Evolutionary conservation across 2,797 vertebrate species (phyloP), one percentile per base, ranked within the genome.

Genomic region (Danio aesculapii): DNA sequence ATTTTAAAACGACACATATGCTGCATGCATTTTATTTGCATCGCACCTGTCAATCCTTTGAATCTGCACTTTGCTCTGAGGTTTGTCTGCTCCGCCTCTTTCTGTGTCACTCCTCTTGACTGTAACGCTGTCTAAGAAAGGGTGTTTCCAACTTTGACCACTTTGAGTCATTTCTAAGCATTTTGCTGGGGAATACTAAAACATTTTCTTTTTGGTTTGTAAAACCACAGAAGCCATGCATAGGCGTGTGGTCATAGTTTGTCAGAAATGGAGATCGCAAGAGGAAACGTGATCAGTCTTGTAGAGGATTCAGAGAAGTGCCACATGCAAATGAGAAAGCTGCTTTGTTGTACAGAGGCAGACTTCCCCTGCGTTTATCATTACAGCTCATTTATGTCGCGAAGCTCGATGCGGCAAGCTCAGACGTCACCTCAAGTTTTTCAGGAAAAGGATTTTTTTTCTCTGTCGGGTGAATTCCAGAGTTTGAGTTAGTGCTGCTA

Each of bases 401-500:
- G 58, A 76, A 79, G 58, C 66, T 53, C 14, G 14, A 17, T 30
- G 43, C 4, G 13, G 30, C 57, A 16, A 71, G 43, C 43, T 59
- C 49, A 55, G 30, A 64, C 79, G 66, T 73, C 77, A 77, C 59
- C 0, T n/a, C 13, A n/a, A 21, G 66, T 68, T 86, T 81, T 44
- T 74, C 74, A 73, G 85, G 68, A 76, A 83, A 77, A 47, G 6
- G 30, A 44, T 83, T 58, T 61, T 47, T 82, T 80, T 76, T 57
- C 19, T 74, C 41, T 82, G 52, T 61, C 53, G 79, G 84, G 81
- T 82, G 76, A 79, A 85, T 85, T 88, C 87, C 84, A 82, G 66
- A 8, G 19, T 11, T 47, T 55, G 73, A 79, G 8, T 73, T 80
- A 76, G 77, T 53, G 78, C 73, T 77, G 79, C 70, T 58, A 50